These are phyloP conservation scores for Egretta garzetta DNA, from an alignment of 2,113 vertebrate genomes.

Conservation along the genomic window DNA sequence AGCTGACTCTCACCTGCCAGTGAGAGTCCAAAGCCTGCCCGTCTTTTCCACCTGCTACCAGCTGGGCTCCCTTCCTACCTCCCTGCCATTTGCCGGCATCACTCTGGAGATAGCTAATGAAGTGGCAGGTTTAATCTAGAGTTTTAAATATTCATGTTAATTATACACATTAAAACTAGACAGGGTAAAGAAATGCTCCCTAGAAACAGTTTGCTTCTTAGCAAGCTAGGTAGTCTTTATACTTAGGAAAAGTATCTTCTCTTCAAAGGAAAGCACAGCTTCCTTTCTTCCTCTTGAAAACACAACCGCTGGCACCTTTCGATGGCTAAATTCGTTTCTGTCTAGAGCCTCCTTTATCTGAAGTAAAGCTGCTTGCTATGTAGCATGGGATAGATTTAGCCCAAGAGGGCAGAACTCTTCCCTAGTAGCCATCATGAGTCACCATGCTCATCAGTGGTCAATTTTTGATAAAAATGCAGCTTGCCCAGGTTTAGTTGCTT, in stretches of 20 bases:
- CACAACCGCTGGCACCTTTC: background rate
- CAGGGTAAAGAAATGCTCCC: background rate
- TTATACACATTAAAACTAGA: background rate
- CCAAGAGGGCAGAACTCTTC: background rate
- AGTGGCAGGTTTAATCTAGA: background rate
- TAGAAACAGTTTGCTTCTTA: background rate
- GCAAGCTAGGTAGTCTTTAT: background rate
- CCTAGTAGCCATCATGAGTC: background rate
- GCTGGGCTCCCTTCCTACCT: background rate
- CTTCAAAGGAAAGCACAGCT: background rate
- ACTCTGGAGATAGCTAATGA: background rate
- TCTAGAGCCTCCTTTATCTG: background rate
- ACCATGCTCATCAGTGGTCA: background rate
- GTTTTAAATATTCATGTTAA: background rate
- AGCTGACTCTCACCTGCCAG: background rate
- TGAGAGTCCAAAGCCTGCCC: background rate
- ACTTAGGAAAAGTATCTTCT: background rate
- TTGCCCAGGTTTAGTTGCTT: background rate
- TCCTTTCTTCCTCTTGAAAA: background rate
- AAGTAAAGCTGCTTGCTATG: background rate
- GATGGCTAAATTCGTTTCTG: background rate
- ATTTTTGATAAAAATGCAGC: background rate
- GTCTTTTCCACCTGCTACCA: background rate
- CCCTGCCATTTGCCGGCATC: background rate
- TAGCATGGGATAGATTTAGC: background rate